A percentile compares a stretch with the other conserved stretches of the same genome.
Conservation (phyloP, 2,113 vertebrate species). For the Puffinus mauretanicus region DNA sequence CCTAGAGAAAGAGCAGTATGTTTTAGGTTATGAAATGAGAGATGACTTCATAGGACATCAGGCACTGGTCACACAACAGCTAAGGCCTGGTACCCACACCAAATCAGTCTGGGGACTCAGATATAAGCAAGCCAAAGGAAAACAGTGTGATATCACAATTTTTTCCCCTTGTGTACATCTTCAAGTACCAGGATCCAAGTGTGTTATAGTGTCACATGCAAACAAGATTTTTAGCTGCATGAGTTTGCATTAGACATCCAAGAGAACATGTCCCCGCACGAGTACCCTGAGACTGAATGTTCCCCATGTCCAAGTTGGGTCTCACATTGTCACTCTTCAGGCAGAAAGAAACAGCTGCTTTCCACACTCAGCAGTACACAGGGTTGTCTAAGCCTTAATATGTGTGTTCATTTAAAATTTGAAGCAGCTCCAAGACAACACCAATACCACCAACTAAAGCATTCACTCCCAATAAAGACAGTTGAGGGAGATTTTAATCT, state of each 20-base stretch:
- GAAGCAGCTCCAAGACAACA: background rate
- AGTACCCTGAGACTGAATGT: background rate
- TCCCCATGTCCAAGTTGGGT: background rate
- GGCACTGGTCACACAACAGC: background rate
- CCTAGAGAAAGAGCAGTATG: background rate
- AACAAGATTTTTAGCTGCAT: background rate
- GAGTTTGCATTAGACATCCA: background rate
- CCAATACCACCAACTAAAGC: background rate
- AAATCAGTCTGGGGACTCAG: background rate
- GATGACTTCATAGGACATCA: background rate
- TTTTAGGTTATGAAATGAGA: background rate
- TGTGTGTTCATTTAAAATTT: background rate
- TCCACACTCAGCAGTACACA: background rate
- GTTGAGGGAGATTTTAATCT: background rate
- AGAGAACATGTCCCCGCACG: background rate
- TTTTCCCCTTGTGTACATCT: background rate
- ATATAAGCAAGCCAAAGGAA: background rate
- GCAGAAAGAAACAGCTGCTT: background rate
- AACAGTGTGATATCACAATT: background rate
- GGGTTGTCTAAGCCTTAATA: background rate
- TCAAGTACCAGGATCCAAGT: background rate
- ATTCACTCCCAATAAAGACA: background rate
- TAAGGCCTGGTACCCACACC: background rate
- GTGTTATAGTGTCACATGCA: background rate
- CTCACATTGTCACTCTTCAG: background rate